phyloP scores from a whole-genome alignment of 2,888 invertebrate species.

The Lissocephala sabroskyi region DNA sequence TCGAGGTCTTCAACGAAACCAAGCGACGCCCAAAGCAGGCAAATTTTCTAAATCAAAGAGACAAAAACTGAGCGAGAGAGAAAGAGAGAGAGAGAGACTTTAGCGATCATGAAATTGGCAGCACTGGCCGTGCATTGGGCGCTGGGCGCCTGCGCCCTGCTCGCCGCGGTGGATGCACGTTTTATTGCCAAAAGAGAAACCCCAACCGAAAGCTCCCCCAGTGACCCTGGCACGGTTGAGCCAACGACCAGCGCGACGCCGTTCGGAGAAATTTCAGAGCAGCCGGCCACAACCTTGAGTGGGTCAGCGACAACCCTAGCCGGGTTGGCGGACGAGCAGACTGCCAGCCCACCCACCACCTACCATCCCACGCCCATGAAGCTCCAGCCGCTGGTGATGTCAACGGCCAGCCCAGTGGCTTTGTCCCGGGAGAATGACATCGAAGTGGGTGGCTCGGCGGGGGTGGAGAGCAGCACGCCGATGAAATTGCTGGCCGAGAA shows the following conservation, averaged over 20 bases:
- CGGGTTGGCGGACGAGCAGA: background rate
- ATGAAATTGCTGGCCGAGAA: conserved; percentile 43
- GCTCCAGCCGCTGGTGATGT: conserved; percentile 34
- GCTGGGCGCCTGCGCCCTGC: conserved; percentile 24
- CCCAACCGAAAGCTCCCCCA: conserved; percentile 42
- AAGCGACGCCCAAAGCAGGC: conserved; percentile 1
- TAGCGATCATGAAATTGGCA: background rate
- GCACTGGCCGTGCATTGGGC: background rate
- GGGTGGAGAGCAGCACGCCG: conserved; percentile 9
- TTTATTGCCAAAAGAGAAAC: conserved; percentile 56
- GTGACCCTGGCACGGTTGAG: conserved; percentile 53
- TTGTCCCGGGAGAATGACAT: conserved; percentile 47
- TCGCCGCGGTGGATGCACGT: conserved; percentile 39
- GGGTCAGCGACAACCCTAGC: no score
- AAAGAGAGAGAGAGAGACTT: background rate
- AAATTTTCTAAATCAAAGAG: conserved; percentile 9
- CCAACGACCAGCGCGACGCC: background rate
- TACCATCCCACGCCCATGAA: conserved; percentile 46
- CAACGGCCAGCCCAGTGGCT: conserved; percentile 14
- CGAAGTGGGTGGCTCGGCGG: no score
- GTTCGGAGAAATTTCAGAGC: background rate
- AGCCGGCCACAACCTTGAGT: background rate
- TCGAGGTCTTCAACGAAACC: no score
- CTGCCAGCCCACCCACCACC: background rate
- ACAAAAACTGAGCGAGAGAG: background rate